A percentile compares a stretch with the other conserved stretches of the same genome.
These are phyloP conservation scores for Leptarthrus brevirostris DNA, from an alignment of 2,888 invertebrate genomes.

Conservation along the genomic window DNA sequence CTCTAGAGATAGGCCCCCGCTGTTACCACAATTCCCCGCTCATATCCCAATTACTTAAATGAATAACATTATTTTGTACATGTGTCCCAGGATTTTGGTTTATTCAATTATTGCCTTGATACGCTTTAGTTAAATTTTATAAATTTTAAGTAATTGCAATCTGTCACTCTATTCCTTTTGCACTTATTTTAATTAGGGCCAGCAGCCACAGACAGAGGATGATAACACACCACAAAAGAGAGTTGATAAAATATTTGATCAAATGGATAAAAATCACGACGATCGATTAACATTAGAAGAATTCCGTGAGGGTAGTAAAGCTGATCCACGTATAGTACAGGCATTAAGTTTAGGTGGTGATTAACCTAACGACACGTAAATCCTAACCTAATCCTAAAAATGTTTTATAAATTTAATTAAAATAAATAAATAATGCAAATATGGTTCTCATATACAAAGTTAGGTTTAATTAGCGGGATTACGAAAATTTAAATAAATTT, in stretches of 20 bases:
- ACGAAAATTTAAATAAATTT: conserved; percentile 14
- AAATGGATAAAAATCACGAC: conserved; percentile 99
- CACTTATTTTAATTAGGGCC: conserved; percentile 73
- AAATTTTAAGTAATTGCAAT: too few species aligned
- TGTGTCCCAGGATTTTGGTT: too few species aligned
- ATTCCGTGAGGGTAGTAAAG: conserved; percentile 97
- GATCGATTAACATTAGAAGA: conserved; percentile 95
- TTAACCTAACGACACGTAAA: conserved; percentile 66
- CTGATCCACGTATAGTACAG: conserved; percentile 97
- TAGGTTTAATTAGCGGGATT: conserved; percentile 35
- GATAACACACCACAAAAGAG: conserved; percentile 94
- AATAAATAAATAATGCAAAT: conserved; percentile 31
- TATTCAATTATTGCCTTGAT: too few species aligned
- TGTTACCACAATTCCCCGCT: too few species aligned
- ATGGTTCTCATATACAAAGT: conserved; percentile 40
- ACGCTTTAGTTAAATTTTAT: too few species aligned
- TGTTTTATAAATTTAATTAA: conserved; percentile 10
- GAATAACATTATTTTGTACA: too few species aligned
- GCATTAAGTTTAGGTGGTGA: conserved; percentile 88
- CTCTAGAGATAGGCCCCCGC: background rate
- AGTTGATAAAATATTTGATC: conserved; percentile 98
- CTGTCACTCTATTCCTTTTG: background rate
- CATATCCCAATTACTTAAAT: too few species aligned
- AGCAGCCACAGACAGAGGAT: conserved; percentile 87
- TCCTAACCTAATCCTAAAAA: conserved; percentile 28